Evolutionary conservation across 2,888 invertebrate genomes (phyloP), one percentile per base, ranked within the genome.

Genomic region (Automeris io): DNA sequence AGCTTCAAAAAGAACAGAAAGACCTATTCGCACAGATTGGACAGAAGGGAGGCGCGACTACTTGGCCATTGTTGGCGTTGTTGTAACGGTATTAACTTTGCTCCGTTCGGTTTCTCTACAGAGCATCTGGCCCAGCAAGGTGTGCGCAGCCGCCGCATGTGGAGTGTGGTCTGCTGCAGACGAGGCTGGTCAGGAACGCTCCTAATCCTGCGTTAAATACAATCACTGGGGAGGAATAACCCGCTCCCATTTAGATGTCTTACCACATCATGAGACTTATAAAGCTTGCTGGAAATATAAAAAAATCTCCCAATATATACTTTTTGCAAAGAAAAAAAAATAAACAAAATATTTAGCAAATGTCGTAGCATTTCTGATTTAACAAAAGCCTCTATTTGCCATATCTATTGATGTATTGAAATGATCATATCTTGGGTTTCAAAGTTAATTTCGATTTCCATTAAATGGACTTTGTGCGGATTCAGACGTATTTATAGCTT

Each of bases 61-160:
- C 83, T 82, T 82, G 85, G 82, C 81, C 83, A 74, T 64, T 71
- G 75, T 65, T 70, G 85, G 76, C 81, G 77, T 54, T 77, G 77
- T 61, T 76, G 76, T 79, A 76, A 76, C 80, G 75, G 81, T 86
- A 87, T 88, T 88, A 89, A 88, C 89, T 88, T 87, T 83, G 88
- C 87, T 88, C 89, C 89, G 79, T 88, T 88, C 77, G 88, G 88
- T 88, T 88, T 89, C 83, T 89, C 86, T 79, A 89, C 87, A 78
- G 89, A 89, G 86, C 91, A 92, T 88, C 92, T 90, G 85, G 93
- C 91, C 93, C 93, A 93, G 82, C 93, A 91, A 70, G 93, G 93
- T 70, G 93, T 92, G 85, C 93, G 91, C 77, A 93, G 91, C 65
- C 92, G 91, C 79, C 93, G 90, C 86, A 89, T 90, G 88, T 90